A percentile compares a stretch with the other conserved stretches of the same genome.
These are phyloP conservation scores for Gnatocerus cornutus DNA, from an alignment of 2,888 invertebrate species.

Conservation along the genomic window DNA sequence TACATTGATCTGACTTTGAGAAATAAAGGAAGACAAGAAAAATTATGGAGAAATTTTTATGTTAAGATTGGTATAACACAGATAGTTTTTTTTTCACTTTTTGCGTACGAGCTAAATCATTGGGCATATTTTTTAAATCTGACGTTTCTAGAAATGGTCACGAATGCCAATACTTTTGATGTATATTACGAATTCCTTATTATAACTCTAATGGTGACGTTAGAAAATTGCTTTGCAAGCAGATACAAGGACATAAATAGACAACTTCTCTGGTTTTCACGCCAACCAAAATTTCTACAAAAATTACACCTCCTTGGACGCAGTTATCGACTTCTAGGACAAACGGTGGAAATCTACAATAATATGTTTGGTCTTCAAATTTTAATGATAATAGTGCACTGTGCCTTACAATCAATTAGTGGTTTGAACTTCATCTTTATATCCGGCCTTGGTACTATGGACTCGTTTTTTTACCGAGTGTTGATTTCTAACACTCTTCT, in stretches of 20 bases:
- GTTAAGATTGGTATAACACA: background rate
- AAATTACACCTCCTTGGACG: background rate
- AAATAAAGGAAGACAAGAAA: background rate
- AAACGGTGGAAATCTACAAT: background rate
- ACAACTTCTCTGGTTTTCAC: background rate
- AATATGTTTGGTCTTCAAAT: constrained; percentile 3
- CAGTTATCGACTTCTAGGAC: background rate
- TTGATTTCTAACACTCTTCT: background rate
- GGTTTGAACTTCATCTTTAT: background rate
- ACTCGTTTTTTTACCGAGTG: background rate
- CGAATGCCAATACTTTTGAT: background rate
- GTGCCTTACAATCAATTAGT: background rate
- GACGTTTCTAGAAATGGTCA: background rate
- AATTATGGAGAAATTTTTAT: background rate
- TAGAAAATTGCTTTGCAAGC: background rate
- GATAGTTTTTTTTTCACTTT: background rate
- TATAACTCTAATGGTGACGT: background rate
- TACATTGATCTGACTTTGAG: background rate
- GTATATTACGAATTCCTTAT: background rate
- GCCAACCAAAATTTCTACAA: background rate
- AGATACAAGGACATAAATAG: constrained; percentile 1
- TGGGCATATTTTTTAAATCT: background rate
- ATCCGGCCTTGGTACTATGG: background rate
- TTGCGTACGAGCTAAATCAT: background rate
- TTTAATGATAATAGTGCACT: background rate